Base-by-base conservation (phyloP, 2,888 invertebrate species). In the Chymomyza fuscimana region DNA sequence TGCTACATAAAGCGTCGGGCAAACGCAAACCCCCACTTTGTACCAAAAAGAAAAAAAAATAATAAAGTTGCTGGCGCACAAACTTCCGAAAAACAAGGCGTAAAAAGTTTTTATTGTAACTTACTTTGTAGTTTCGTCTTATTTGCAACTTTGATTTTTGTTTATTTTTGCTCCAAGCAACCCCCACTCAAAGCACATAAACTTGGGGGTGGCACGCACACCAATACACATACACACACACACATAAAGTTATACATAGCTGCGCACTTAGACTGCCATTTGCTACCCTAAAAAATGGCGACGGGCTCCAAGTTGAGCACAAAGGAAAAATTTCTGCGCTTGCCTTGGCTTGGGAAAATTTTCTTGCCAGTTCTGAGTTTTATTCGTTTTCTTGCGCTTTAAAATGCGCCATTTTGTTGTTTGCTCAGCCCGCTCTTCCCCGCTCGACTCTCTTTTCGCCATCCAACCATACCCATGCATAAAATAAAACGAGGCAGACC, bases 91-190 rank as follows among this genome's bases (percentile, higher is more conserved):
- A 84, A 84, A 84, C 87, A 84, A 87, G 88, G 84, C 84, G 88
- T 79, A 87, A 61, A 81, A 88, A 84, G 85, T 84, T 88, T 87
- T 88, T 86, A 82, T 86, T 86, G 82, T 86, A 86, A 88, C 86
- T 86, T 88, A 88, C 86, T 86, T 88, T 86, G 86, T 86, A 86
- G 89, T 86, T 86, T 85, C 85, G 87, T 85, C 86, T 87, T 89
- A 89, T 90, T 90, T 87, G 89, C 86, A 90, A 90, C 90, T 90
- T 91, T 90, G 90, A 90, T 90, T 90, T 90, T 87, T 90, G 91
- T 90, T 90, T 91, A 88, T 90, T 90, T 90, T 89, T 88, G 91
- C 88, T 84, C 78, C 75, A 76, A 81, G 82, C 84, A 75, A 70
- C 58, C 65, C 78, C 74, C 78, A 54, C 16, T 22, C 54, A 46